phyloP scores from a whole-genome alignment of 2,888 invertebrate species.

The Dicroscelio sp. region DNA sequence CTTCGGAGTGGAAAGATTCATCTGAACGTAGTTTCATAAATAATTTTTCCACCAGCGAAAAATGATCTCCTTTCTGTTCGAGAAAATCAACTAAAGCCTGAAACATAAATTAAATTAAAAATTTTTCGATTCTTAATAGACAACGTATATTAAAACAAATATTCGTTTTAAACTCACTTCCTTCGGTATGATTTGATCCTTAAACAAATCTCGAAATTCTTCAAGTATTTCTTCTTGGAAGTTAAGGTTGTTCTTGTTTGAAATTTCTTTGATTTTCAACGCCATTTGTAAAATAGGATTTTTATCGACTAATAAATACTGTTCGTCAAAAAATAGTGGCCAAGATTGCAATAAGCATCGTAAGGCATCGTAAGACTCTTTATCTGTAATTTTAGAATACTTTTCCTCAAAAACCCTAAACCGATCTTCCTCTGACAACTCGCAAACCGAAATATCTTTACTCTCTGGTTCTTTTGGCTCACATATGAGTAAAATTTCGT shows the following conservation, averaged over 20 bases:
- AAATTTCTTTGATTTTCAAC: constrained; percentile 82
- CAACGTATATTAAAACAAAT: too few relatives aligned
- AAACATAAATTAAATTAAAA: constrained; percentile 25
- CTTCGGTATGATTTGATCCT: constrained; percentile 80
- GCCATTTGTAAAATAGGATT: constrained; percentile 87
- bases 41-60: constrained; percentile 87
- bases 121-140: too few relatives aligned
- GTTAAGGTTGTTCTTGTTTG: constrained; percentile 79
- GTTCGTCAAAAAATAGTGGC: constrained; percentile 85
- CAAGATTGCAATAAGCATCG: constrained; percentile 87
- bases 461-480: constrained; percentile 62
- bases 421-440: constrained; percentile 86
- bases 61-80: constrained; percentile 78
- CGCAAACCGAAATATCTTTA: constrained; percentile 37
- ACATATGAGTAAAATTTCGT: constrained; percentile 68
- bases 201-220: constrained; percentile 89
- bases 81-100: constrained; percentile 88
- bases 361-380: constrained; percentile 86
- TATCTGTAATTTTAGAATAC: constrained; percentile 83
- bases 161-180: constrained; percentile 58
- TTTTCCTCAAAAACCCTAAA: constrained; percentile 86
- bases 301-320: constrained; percentile 84
- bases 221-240: constrained; percentile 84
- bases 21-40: constrained; percentile 88
- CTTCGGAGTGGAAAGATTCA: constrained; percentile 87